Percentiles rank a stretch among this genome's conserved stretches.
Evolutionary conservation across 2,113 vertebrate species (phyloP).

Genomic region (Triplophysa rosa): DNA sequence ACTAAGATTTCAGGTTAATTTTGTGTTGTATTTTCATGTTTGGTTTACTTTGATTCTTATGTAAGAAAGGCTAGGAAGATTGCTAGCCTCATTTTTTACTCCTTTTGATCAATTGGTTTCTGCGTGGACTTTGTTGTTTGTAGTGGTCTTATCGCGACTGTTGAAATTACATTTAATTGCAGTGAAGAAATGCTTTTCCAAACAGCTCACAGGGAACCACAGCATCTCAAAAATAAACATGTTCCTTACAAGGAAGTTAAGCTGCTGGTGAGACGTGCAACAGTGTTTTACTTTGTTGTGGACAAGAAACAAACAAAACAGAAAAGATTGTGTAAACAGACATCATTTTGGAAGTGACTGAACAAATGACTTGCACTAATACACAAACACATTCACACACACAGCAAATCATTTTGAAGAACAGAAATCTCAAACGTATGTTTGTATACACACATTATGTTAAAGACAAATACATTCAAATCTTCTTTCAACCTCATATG

Average conservation of each 20-base stretch:
- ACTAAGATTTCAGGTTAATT: too few species aligned
- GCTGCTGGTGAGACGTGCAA: background rate
- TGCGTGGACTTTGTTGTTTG: slow-evolving; percentile 56
- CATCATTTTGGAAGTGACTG: background rate
- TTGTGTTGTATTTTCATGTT: too few species aligned
- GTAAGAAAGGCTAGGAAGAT: slow-evolving; percentile 65
- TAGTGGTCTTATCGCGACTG: slow-evolving; percentile 66
- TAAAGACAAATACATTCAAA: too few species aligned
- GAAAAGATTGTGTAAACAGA: background rate
- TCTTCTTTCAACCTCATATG: background rate
- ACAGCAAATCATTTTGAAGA: background rate
- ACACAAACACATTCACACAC: background rate
- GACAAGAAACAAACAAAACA: slow-evolving; percentile 12
- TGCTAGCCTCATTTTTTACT: slow-evolving; percentile 40
- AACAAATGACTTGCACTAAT: slow-evolving; percentile 5
- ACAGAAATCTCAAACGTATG: too few species aligned
- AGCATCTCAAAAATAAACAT: slow-evolving; percentile 36
- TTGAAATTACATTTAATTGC: slow-evolving; percentile 72
- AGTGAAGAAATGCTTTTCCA: slow-evolving; percentile 52
- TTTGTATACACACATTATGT: too few species aligned
- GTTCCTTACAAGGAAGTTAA: slow-evolving; percentile 3
- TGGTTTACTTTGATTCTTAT: slow-evolving; percentile 17
- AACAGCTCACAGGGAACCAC: slow-evolving; percentile 36
- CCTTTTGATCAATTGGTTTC: background rate
- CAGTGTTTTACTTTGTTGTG: slow-evolving; percentile 16